Evolutionary conservation across 2,797 vertebrate genomes (phyloP).

Genomic region (Chelon labrosus): DNA sequence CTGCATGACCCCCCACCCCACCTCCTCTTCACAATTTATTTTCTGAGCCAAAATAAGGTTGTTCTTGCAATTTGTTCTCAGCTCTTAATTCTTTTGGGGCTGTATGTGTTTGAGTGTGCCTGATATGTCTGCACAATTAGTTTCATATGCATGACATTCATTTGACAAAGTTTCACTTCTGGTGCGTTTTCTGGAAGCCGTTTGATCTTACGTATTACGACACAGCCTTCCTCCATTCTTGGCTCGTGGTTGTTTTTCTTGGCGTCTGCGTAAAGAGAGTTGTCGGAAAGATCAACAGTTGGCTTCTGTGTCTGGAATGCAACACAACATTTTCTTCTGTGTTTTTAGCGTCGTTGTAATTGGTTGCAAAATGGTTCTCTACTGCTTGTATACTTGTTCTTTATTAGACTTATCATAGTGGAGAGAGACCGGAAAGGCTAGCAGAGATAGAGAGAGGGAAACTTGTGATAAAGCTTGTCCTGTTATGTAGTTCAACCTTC

Average conservation of each 20-base stretch:
- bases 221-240: slow-evolving; percentile 24
- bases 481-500: slow-evolving; percentile 21
- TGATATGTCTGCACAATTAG: neutral
- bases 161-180: slow-evolving; percentile 13
- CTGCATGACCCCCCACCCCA: slow-evolving; percentile 23
- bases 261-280: slow-evolving; percentile 69
- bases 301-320: slow-evolving; percentile 55
- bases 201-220: slow-evolving; percentile 43
- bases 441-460: slow-evolving; percentile 16
- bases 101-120: slow-evolving; percentile 16
- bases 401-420: slow-evolving; percentile 17
- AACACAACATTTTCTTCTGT: slow-evolving; percentile 53
- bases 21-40: slow-evolving; percentile 24
- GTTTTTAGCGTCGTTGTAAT: slow-evolving; percentile 36
- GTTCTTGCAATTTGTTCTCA: slow-evolving; percentile 29
- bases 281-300: slow-evolving; percentile 61
- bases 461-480: slow-evolving; percentile 27
- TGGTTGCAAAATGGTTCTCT: slow-evolving; percentile 54
- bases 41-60: slow-evolving; percentile 52
- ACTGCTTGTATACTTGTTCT: neutral
- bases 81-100: slow-evolving; percentile 9
- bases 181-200: slow-evolving; percentile 24
- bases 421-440: slow-evolving; percentile 35
- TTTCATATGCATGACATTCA: neutral
- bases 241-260: slow-evolving; percentile 70